Percentiles rank a stretch among this genome's conserved stretches.
Conservation (phyloP, 2,888 invertebrate genomes). For the Melikaiella ostensackeni region DNA sequence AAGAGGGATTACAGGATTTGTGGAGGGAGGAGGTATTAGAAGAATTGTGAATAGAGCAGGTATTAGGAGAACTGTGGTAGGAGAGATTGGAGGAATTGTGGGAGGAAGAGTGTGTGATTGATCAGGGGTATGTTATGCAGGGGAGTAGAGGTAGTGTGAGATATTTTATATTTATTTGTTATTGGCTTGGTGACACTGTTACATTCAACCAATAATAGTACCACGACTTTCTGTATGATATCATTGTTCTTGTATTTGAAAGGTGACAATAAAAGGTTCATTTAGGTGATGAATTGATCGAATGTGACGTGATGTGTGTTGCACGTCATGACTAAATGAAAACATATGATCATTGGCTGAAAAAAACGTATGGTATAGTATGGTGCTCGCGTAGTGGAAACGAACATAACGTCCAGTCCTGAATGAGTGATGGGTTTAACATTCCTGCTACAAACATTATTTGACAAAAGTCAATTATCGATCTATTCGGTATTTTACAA, state of each 20-base stretch:
- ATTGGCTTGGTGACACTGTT: no score
- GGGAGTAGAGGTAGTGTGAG: no score
- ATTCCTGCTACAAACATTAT: constrained; percentile 1
- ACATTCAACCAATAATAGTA: not conserved
- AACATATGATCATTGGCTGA: not conserved
- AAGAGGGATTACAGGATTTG: no score
- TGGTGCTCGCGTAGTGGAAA: not conserved
- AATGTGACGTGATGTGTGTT: not conserved
- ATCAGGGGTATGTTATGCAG: no score
- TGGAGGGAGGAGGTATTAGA: no score
- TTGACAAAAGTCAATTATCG: not conserved
- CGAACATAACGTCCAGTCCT: not conserved
- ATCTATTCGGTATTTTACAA: not conserved
- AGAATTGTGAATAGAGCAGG: no score
- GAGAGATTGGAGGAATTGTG: no score
- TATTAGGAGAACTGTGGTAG: no score
- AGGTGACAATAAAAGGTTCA: not conserved
- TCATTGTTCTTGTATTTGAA: not conserved
- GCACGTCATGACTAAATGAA: not conserved
- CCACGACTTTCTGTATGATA: not conserved
- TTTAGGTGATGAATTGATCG: not conserved
- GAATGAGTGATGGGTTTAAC: not conserved
- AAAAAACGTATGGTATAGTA: not conserved
- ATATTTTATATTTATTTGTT: no score
- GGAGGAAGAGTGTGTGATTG: no score